Percentiles rank a stretch among this genome's conserved stretches.
These are phyloP conservation scores for Thinocorus orbignyianus DNA, from an alignment of 2,113 vertebrate genomes.

Conservation along the genomic window DNA sequence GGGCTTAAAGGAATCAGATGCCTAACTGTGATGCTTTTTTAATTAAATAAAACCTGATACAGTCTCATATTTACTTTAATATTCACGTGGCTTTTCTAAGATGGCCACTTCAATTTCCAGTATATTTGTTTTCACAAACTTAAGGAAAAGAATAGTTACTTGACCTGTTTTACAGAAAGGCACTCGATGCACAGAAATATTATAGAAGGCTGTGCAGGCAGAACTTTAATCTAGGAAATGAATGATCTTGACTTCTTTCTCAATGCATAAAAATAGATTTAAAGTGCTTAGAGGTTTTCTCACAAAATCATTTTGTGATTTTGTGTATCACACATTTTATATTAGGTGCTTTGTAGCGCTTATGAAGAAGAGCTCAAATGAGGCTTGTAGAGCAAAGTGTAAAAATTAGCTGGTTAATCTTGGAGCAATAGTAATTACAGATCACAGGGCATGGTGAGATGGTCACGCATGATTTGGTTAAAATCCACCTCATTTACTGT, in stretches of 20 bases:
- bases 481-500: neutral
- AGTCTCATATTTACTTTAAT: neutral
- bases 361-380: neutral
- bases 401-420: neutral
- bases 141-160: neutral
- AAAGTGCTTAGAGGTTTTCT: neutral
- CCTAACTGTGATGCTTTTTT: neutral
- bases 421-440: neutral
- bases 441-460: neutral
- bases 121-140: neutral
- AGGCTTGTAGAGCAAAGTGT: neutral
- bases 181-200: neutral
- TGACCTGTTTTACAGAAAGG: neutral
- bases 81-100: neutral
- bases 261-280: neutral
- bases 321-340: neutral
- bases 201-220: neutral
- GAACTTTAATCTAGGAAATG: neutral
- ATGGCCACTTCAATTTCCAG: neutral
- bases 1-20: neutral
- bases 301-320: neutral
- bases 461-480: neutral
- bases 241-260: neutral
- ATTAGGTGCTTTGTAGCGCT: neutral
- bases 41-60: neutral